Percentiles rank a stretch among this genome's conserved stretches.
Evolutionary conservation across 2,113 vertebrate species (phyloP).

Genomic region (Rhinolophus ferrumequinum): DNA sequence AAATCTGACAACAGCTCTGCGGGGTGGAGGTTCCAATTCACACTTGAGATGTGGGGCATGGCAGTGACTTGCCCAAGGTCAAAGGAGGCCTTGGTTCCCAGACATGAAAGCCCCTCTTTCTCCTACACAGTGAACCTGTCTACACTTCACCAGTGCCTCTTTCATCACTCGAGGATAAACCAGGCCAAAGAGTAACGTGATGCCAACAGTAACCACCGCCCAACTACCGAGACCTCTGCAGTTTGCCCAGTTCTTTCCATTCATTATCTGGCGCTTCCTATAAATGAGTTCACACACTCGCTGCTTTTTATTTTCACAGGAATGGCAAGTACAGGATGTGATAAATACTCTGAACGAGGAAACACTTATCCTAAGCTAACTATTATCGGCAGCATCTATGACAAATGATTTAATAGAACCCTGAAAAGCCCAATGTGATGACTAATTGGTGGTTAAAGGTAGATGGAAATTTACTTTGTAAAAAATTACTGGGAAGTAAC

Average conservation of each 20-base stretch:
- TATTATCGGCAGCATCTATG: constrained; percentile 73
- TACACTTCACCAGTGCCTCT: background rate
- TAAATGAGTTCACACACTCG: background rate
- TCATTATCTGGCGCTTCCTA: background rate
- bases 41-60: rapidly evolving
- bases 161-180: background rate
- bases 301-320: constrained; percentile 54
- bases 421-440: constrained; percentile 52
- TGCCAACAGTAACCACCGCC: background rate
- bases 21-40: background rate
- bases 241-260: background rate
- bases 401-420: constrained; percentile 61
- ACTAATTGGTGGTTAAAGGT: constrained; percentile 74
- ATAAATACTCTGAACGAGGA: constrained; percentile 71
- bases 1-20: background rate
- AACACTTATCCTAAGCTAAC: constrained; percentile 67
- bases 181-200: background rate
- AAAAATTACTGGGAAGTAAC: constrained; percentile 64
- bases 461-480: constrained; percentile 72
- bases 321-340: constrained; percentile 66
- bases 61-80: background rate
- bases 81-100: background rate
- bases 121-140: background rate
- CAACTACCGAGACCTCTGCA: background rate
- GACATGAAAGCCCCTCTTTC: background rate